These are phyloP conservation scores for Sakesphorus luctuosus DNA, from an alignment of 2,113 vertebrate genomes.

Conservation along the genomic window DNA sequence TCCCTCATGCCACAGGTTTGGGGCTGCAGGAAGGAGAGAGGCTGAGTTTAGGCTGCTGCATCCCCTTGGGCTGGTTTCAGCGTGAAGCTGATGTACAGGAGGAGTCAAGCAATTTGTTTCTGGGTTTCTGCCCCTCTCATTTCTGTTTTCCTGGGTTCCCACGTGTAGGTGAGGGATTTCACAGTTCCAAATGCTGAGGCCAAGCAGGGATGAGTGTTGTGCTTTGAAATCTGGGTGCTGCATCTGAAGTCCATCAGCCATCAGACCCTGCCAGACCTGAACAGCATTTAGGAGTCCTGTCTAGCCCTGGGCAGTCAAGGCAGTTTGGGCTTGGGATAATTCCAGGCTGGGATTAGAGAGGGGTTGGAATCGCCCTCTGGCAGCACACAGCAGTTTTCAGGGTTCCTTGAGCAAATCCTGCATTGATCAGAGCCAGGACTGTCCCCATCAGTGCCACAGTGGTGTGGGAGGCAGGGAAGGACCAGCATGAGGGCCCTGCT, in stretches of 20 bases:
- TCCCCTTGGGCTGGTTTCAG: background rate
- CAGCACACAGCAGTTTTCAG: background rate
- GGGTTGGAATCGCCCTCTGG: background rate
- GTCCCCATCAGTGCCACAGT: accelerated
- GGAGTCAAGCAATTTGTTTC: background rate
- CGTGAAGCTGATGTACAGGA: background rate
- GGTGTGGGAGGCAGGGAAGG: background rate
- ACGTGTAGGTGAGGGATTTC: background rate
- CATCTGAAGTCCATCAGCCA: background rate
- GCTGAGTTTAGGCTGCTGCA: background rate
- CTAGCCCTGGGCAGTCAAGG: background rate
- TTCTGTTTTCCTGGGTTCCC: background rate
- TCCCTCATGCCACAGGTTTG: accelerated
- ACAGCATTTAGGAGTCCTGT: background rate
- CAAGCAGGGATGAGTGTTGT: background rate
- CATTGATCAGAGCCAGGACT: background rate
- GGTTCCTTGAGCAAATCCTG: background rate
- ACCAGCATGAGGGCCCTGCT: background rate
- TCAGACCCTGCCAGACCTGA: background rate
- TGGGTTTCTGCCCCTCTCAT: background rate
- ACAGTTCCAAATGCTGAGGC: background rate
- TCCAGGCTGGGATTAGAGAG: background rate
- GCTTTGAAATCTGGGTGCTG: background rate
- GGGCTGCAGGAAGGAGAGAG: background rate
- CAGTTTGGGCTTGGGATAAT: background rate